A percentile compares a stretch with the other conserved stretches of the same genome.
Evolutionary conservation across 2,113 vertebrate species (phyloP).

Genomic region (Hemibates koningsi): DNA sequence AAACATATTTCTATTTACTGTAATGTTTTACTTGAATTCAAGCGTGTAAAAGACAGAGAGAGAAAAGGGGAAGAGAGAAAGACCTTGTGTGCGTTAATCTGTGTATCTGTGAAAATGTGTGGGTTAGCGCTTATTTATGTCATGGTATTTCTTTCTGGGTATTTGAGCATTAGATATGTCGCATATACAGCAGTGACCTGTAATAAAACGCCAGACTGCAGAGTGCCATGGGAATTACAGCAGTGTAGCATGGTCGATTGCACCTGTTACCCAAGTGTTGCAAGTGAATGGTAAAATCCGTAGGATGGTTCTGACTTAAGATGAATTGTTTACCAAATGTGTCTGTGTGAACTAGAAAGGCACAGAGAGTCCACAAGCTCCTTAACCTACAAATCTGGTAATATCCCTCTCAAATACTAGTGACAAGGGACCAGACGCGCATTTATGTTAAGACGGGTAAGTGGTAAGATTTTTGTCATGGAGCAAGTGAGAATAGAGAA

Average conservation of each 20-base stretch:
- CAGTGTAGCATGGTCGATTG: constrained; percentile 4
- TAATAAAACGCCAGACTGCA: constrained; percentile 19
- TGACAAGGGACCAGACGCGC: neutral
- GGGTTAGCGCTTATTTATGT: neutral
- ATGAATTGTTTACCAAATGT: neutral
- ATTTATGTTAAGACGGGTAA: neutral
- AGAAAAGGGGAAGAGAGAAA: neutral
- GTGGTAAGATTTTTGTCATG: neutral
- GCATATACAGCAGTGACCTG: constrained; percentile 10
- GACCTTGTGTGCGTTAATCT: neutral
- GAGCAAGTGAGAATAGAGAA: neutral
- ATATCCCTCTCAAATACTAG: neutral
- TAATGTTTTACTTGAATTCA: neutral
- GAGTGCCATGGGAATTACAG: constrained; percentile 36
- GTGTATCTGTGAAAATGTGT: neutral
- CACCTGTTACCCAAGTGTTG: constrained; percentile 5
- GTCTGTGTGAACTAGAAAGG: neutral
- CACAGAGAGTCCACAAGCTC: neutral
- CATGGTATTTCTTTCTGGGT: constrained; percentile 10
- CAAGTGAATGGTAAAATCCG: constrained; percentile 14
- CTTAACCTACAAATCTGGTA: neutral
- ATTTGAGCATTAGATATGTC: constrained; percentile 28
- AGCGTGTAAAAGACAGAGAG: neutral
- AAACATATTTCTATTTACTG: neutral
- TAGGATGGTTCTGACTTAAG: neutral